Conservation (phyloP, 2,113 vertebrate species). For the Rhineura floridana region DNA sequence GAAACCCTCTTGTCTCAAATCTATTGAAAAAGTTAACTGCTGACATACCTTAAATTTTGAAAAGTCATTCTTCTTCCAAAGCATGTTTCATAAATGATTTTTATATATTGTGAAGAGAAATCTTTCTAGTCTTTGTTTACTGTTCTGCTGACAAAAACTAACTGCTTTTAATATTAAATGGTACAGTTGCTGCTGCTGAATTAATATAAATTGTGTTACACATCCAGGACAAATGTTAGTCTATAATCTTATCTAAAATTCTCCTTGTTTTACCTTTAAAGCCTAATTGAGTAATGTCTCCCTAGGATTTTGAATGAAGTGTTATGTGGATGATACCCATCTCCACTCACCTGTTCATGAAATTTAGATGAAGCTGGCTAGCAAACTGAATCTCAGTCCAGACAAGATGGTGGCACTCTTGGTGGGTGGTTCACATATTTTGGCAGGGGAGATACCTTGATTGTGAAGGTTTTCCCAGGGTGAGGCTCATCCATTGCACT, state of each 20-base stretch:
- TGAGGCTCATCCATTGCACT: no score
- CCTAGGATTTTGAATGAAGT: background rate
- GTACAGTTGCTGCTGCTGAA: slow-evolving; percentile 28
- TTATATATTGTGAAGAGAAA: slow-evolving; percentile 20
- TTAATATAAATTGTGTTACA: background rate
- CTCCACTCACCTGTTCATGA: no score
- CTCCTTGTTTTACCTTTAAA: background rate
- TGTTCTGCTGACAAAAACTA: slow-evolving; percentile 11
- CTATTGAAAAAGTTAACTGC: slow-evolving; percentile 26
- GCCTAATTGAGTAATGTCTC: background rate
- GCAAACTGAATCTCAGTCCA: no score
- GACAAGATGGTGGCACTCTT: no score
- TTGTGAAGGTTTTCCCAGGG: no score
- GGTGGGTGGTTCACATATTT: no score
- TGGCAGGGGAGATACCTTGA: no score
- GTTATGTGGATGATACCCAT: no score
- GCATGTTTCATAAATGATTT: slow-evolving; percentile 34
- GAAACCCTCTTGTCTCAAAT: background rate
- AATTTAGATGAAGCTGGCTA: no score
- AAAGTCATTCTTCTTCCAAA: slow-evolving; percentile 17
- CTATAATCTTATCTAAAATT: background rate
- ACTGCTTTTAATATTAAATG: slow-evolving; percentile 40
- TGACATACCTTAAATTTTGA: slow-evolving; percentile 42
- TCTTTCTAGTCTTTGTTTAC: background rate
- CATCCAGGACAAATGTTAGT: background rate